Base-by-base conservation (phyloP, 2,797 vertebrate species). In the Catharus ustulatus region DNA sequence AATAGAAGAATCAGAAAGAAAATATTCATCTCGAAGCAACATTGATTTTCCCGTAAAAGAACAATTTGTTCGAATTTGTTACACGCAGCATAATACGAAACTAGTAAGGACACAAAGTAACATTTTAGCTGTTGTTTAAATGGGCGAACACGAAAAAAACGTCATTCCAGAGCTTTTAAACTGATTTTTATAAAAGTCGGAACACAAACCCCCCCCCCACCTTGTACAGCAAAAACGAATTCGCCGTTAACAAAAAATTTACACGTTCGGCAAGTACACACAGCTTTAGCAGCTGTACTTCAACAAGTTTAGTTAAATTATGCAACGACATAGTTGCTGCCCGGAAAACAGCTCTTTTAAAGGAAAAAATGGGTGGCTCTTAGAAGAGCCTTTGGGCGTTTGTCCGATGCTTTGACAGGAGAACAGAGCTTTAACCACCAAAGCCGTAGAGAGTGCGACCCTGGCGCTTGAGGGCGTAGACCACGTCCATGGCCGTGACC, bases 401-500 rank as follows among this genome's bases (percentile, higher is more conserved):
- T 23, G 11, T 46, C 21, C 11, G 11, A 7, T 46, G 45, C 6
- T 22, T 21, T 6, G 3, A 21, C 13, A 13, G 12, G 12, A 46
- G 22, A 21, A 12, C 11, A 46, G 21, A 23, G 4, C 6, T 46
- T 51, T 52, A 52, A 1, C 93, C 89, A 4, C 93, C 93, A 4
- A 89, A 94, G 5, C 88, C 84, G 22, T 94, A 91, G 0, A 91
- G 89, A 0, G 93, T 94, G 29, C 93, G 93, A 3, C 93, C 93
- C 40, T 94, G 93, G 9, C 92, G 79, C 27, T 91, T 94, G 1
- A 94, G 64, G 0, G 98, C 98, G 22, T 98, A 98, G 0, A 98
- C 98, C 14, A 98, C 97, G 24, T 98, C 98, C 98, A 98, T 98
- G 4, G 98, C 98, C 0, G 98, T 98, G 0, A 98, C 98, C 0